Evolutionary conservation across 1,140 invertebrate species (phyloP), one percentile per base, ranked within the genome.

Genomic region (Drosophila leontia): DNA sequence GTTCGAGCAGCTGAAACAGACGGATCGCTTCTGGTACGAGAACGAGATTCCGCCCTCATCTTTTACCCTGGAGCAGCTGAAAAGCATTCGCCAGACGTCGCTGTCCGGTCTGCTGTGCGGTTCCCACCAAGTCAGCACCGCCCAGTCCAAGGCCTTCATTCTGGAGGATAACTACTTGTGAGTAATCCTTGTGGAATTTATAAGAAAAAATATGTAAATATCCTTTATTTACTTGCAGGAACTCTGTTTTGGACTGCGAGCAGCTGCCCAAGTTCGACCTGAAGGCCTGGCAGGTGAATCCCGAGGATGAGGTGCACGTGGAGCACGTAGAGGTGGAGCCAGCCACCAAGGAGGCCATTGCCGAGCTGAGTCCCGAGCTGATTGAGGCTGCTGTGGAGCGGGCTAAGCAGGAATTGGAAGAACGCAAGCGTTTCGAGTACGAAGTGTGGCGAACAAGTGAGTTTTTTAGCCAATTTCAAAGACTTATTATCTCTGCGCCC

Each of bases 21-120:
- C 97, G 39, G 97, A 98, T 93, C 94, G 98, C 62, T 99, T 98
- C 86, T 99, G 98, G 97, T 99, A 98, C 82, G 98, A 99, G 93
- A 99, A 99, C 88, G 98, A 99, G 90, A 94, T 98, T 34, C 97
- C 97, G 0, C 98, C 98, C 0, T 97, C 97, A 2, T 96, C 97
- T 8, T 95, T 99, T 70, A 96, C 94, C 8, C 83, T 94, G 61
- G 96, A 96, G 53, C 99, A 99, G 93, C 93, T 99, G 2, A 94
- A 95, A 51, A 91, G 87, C 70, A 92, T 92, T 32, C 80, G 91
- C 3, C 86, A 91, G 42, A 92, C 91, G 94, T 96, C 75, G 93
- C 94, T 70, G 75, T 97, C 39, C 57, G 91, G 60, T 3, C 56
- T 92, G 50, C 71, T 92, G 13, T 92, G 91, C 29, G 80, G 81